Evolutionary conservation across 2,888 invertebrate species (phyloP).

Genomic region (Ommatoiulus sabulosus): DNA sequence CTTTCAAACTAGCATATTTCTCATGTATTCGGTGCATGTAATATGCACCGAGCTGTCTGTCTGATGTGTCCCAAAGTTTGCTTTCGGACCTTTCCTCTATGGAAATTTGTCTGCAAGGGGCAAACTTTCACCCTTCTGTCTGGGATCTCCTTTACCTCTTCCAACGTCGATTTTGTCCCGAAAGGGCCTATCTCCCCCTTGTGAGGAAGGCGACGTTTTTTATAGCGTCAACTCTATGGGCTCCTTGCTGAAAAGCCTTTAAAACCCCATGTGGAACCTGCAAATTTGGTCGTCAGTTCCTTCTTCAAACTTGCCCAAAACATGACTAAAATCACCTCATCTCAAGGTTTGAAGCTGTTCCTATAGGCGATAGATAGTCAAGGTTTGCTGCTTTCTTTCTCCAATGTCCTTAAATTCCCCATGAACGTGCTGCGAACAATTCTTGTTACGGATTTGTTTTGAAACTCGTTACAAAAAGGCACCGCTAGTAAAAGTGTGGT

Average conservation of each 20-base stretch:
- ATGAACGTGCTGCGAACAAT: too few relatives aligned
- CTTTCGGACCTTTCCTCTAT: not conserved
- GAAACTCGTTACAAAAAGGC: not conserved
- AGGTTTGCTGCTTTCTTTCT: not conserved
- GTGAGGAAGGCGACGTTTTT: not conserved
- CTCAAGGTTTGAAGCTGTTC: not conserved
- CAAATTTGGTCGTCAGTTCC: not conserved
- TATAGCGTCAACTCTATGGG: not conserved
- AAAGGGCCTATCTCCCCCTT: conserved; percentile 40
- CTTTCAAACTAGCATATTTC: not conserved
- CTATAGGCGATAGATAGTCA: not conserved
- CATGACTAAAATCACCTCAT: not conserved
- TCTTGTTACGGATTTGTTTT: not conserved
- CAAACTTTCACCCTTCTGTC: conserved; percentile 27
- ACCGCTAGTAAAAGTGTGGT: not conserved
- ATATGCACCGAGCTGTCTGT: not conserved
- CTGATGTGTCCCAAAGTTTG: conserved; percentile 1
- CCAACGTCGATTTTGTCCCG: not conserved
- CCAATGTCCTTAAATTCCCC: not conserved
- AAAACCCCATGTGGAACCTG: not conserved
- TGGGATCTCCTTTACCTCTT: conserved; percentile 40
- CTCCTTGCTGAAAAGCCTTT: not conserved
- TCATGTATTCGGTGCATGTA: not conserved
- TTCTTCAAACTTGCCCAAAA: not conserved
- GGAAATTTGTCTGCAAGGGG: conserved; percentile 5